Evolutionary conservation across 2,888 invertebrate species (phyloP).

Genomic region (Tenthredo mesomela): DNA sequence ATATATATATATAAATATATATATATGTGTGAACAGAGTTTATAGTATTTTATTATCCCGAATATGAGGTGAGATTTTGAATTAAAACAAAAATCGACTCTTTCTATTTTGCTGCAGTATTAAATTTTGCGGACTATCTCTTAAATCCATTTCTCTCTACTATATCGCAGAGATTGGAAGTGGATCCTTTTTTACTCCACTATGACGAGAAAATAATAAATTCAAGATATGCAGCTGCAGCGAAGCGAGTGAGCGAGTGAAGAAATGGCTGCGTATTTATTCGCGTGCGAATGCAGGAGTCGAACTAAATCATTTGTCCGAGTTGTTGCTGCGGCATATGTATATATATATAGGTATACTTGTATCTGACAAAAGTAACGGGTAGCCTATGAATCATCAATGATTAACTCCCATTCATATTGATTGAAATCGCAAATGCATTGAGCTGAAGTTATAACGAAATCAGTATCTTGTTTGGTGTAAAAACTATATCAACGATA

Average conservation of each 20-base stretch:
- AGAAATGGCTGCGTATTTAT: not conserved
- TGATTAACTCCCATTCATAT: conserved; percentile 6
- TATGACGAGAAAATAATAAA: not conserved
- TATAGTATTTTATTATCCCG: too few relatives aligned
- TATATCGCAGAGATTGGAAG: not conserved
- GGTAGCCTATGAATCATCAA: conserved; percentile 19
- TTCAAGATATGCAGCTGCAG: not conserved
- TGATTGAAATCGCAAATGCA: not conserved
- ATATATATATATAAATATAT: too few relatives aligned
- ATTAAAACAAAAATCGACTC: too few relatives aligned
- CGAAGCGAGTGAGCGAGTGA: not conserved
- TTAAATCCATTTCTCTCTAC: not conserved
- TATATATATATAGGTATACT: too few relatives aligned
- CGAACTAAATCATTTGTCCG: conserved; percentile 22
- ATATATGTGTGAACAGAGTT: too few relatives aligned
- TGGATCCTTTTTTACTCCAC: not conserved
- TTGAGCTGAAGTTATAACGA: not conserved
- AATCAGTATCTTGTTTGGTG: not conserved
- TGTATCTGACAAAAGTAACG: conserved; percentile 14
- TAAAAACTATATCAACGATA: not conserved
- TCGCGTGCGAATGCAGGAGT: not conserved
- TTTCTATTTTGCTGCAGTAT: too few relatives aligned
- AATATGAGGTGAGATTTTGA: too few relatives aligned
- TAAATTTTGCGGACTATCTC: not conserved
- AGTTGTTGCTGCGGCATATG: not conserved